Conservation (phyloP, 2,888 invertebrate genomes). For the Macrosiphum euphorbiae region DNA sequence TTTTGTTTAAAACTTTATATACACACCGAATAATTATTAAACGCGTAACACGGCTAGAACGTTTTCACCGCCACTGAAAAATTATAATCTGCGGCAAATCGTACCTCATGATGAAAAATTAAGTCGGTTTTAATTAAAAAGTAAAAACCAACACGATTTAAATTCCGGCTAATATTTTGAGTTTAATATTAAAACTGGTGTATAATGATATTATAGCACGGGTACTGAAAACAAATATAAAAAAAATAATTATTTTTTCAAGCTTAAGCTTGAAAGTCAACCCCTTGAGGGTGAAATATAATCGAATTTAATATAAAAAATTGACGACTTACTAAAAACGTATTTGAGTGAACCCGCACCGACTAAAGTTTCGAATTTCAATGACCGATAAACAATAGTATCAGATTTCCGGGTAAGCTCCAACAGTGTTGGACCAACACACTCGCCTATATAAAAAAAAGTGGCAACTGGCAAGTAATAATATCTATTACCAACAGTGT, state of each 20-base stretch:
- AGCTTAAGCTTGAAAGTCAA: neutral
- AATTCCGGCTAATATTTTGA: neutral
- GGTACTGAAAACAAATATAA: neutral
- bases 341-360: neutral
- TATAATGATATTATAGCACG: neutral
- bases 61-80: neutral
- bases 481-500: neutral
- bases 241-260: too few species aligned
- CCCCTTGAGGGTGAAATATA: neutral
- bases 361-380: neutral
- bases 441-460: neutral
- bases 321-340: neutral
- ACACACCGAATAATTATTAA: neutral
- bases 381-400: neutral
- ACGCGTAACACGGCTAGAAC: neutral
- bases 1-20: neutral
- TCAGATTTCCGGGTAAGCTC: neutral
- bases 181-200: neutral
- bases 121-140: constrained; percentile 14
- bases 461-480: too few species aligned
- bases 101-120: neutral
- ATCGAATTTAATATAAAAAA: neutral
- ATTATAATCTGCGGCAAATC: neutral
- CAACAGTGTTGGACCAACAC: neutral
- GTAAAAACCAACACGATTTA: neutral